Evolutionary conservation across 2,888 invertebrate species (phyloP), one percentile per base, ranked within the genome.

Genomic region (Branchellion lobata): DNA sequence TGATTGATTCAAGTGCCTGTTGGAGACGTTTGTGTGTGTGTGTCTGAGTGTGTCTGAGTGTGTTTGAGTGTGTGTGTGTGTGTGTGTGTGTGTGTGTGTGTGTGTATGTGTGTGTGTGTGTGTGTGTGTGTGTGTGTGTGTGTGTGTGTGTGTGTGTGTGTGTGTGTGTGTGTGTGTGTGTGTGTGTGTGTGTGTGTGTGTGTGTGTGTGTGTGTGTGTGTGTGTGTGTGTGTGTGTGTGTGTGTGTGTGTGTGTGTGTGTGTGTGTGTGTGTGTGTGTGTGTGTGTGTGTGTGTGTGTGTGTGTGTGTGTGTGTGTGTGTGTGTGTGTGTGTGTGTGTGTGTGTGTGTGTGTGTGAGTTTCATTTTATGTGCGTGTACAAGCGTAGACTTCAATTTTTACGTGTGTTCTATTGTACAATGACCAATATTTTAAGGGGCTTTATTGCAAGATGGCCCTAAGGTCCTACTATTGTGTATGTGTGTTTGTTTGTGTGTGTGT

Each of bases 71-170:
- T 57, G 61, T 57, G n/a, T 57, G 61, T 57, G 61, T 18, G 61
- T 57, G 61, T 57, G 61, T 57, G 61, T 57, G 61, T 57, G 61
- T 57, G 61, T 57, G 61, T 57, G 61, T 57, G 61, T 57, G 61
- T 57, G 61, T 57, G 61, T 57, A n/a, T 57, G 61, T 57, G 61
- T 57, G 61, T 57, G 61, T 57, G 61, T 57, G 61, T 57, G 61
- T 57, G 61, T 57, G 61, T 57, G 61, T 57, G 61, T 57, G 61
- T 57, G 61, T 57, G 61, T 57, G 61, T 57, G 61, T 57, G 61
- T 57, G 61, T 57, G 61, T 57, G 61, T 57, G 61, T 57, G 61
- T 57, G 61, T 57, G 61, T 57, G 61, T 57, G 61, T 57, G 61
- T 57, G 61, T 57, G 61, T 57, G 61, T 57, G 61, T 57, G 61